phyloP scores from a whole-genome alignment of 2,888 invertebrate species.

The Itoplectis maculator region DNA sequence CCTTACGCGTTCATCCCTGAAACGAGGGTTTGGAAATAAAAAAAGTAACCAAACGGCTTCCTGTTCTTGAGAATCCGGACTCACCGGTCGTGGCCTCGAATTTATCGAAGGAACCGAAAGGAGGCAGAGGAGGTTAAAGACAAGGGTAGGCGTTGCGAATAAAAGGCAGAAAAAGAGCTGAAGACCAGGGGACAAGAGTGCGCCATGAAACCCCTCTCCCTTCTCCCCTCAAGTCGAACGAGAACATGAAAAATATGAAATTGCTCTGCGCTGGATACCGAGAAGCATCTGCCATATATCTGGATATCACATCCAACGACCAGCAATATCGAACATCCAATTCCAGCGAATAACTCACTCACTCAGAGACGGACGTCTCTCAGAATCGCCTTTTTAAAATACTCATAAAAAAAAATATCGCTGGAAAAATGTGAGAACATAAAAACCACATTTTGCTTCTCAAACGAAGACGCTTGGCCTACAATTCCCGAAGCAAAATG shows the following conservation, averaged over 20 bases:
- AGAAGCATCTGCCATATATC: constrained; percentile 33
- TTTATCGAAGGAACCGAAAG: constrained; percentile 47
- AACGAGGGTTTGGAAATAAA: constrained; percentile 31
- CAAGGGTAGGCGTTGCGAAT: constrained; percentile 8
- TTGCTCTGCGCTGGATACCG: constrained; percentile 38
- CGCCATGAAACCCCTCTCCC: constrained; percentile 24
- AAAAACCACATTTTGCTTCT: not conserved
- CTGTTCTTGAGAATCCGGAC: constrained; percentile 18
- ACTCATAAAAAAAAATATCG: not conserved
- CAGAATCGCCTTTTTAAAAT: not conserved
- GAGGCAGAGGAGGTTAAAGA: constrained; percentile 7
- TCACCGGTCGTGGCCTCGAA: constrained; percentile 53
- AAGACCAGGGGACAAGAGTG: constrained; percentile 1
- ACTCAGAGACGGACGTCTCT: no score
- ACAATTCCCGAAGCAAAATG: not conserved
- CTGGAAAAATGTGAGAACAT: not conserved
- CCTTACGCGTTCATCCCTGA: constrained; percentile 17
- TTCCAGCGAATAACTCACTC: constrained; percentile 22
- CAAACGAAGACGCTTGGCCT: no score
- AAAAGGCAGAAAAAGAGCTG: constrained; percentile 31
- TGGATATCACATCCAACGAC: constrained; percentile 12
- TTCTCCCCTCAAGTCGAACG: constrained; percentile 34
- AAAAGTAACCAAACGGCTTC: constrained; percentile 34
- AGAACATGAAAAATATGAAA: constrained; percentile 65
- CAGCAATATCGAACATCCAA: constrained; percentile 37